Evolutionary conservation across 1,140 invertebrate species (phyloP), one percentile per base, ranked within the genome.

Genomic region (Cherax quadricarinatus): DNA sequence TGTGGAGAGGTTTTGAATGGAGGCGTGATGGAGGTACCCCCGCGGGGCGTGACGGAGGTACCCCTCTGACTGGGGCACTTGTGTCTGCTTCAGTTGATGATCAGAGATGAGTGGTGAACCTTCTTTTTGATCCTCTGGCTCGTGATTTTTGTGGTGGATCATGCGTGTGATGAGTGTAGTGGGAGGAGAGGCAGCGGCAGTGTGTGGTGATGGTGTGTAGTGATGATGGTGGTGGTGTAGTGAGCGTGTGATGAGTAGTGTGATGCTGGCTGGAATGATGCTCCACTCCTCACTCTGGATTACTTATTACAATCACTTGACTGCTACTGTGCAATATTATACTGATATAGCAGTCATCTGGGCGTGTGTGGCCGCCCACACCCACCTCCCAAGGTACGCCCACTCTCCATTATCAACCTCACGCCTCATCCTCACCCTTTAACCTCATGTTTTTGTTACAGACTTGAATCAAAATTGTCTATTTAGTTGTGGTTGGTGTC

Each of bases 221-320:
- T 75, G 70, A 73, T 49, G n/a, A 51, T 78, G 70, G 5, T 18
- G 84, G 60, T 4, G 7, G n/a, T 73, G 70, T 49, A 24, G 53
- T 75, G 84, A 62, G 21, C n/a, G 62, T 86, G 85, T 78, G 85
- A 66, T 53, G 41, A 49, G 21, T 49, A 70, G 85, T 73, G 70
- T 57, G 16, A 70, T 87, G 85, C 53, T 53, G 30, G 30, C 30
- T 41, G 30, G 30, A 2, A 41, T 41, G 30, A 0, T 41, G 30
- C 30, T 41, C 30, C 2, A 41, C 30, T 41, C 30, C 30, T 41
- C 30, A 41, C 30, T 41, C 30, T 41, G 30, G 30, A 41, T 41
- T 41, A 41, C 30, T 41, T 41, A 0, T 41, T 41, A 41, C 2
- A 41, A 41, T 41, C 30, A 41, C 30, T 41, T 78, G 21, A 24